Percentiles rank a stretch among this genome's conserved stretches.
phyloP scores from a whole-genome alignment of 2,113 vertebrate species.

The Podiceps cristatus region DNA sequence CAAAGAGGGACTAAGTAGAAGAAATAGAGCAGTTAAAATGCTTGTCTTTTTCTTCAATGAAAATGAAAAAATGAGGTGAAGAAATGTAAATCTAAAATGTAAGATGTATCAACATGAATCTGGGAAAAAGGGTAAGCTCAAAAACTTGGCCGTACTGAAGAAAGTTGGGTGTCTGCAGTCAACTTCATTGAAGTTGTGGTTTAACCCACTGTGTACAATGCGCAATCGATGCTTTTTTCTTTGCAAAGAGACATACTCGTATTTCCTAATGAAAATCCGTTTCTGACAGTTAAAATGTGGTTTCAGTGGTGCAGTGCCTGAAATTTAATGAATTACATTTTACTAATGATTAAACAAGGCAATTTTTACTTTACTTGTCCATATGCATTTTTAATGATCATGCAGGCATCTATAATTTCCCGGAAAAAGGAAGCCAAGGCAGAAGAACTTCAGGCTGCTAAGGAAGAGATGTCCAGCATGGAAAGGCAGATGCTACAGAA shows the following conservation, averaged over 20 bases:
- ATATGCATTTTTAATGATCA: background rate
- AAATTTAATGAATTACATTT: background rate
- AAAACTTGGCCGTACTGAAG: background rate
- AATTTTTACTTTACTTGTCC: background rate
- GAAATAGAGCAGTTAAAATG: constrained; percentile 24
- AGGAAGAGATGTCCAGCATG: constrained; percentile 84
- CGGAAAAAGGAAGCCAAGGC: constrained; percentile 94
- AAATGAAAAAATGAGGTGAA: background rate
- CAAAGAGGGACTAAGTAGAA: background rate
- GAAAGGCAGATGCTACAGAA: constrained; percentile 86
- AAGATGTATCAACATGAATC: background rate
- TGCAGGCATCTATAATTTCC: constrained; percentile 91
- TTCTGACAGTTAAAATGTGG: background rate
- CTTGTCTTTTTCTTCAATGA: constrained; percentile 32
- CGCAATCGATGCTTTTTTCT: background rate
- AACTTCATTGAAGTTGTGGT: background rate
- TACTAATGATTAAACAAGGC: background rate
- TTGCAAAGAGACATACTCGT: background rate
- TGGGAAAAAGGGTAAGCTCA: background rate
- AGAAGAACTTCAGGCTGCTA: constrained; percentile 92
- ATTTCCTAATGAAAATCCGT: background rate
- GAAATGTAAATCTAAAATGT: constrained; percentile 16
- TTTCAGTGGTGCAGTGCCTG: background rate
- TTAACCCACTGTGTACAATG: background rate
- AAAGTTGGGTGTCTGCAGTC: background rate